Percentiles rank a stretch among this genome's conserved stretches.
Conservation (phyloP, 92 coral and sea anemone genomes). For the Scolanthus callimorphus region DNA sequence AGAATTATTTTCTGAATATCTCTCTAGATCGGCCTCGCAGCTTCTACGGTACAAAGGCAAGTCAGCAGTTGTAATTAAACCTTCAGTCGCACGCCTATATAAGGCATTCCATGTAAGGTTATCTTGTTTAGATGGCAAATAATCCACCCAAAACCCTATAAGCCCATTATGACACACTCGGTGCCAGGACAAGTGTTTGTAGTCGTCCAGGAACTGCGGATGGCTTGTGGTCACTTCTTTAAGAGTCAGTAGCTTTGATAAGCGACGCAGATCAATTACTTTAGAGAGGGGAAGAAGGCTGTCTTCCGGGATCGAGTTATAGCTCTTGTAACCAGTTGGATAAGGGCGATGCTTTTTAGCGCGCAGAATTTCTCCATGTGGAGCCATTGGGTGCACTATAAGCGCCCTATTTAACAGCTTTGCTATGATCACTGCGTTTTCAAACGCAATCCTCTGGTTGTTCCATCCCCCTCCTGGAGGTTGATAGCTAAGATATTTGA, state of each 20-base stretch:
- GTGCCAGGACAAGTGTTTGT: constrained; percentile 38
- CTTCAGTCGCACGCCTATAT: constrained; percentile 2
- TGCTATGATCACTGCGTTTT: constrained; percentile 88
- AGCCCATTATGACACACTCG: constrained; percentile 86
- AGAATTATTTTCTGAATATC: not conserved
- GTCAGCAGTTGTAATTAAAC: not conserved
- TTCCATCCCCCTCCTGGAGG: constrained; percentile 99
- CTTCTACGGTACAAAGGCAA: constrained; percentile 50
- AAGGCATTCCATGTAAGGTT: constrained; percentile 38
- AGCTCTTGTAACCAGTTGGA: constrained; percentile 46
- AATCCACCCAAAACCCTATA: constrained; percentile 77
- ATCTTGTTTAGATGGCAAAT: constrained; percentile 35
- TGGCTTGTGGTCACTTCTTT: constrained; percentile 71
- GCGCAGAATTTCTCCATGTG: constrained; percentile 63
- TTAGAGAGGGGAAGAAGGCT: constrained; percentile 70
- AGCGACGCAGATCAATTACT: constrained; percentile 56
- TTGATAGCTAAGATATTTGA: constrained; percentile 80
- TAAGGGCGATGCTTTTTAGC: constrained; percentile 17
- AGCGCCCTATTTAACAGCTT: constrained; percentile 74
- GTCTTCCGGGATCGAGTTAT: constrained; percentile 48
- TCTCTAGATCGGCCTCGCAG: constrained; percentile 37
- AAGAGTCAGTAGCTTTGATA: constrained; percentile 73
- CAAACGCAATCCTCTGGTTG: constrained; percentile 95
- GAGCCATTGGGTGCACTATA: constrained; percentile 88
- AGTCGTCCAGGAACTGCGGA: constrained; percentile 33